These are phyloP conservation scores for Limnodromus scolopaceus DNA, from an alignment of 2,797 vertebrate genomes.

Conservation along the genomic window DNA sequence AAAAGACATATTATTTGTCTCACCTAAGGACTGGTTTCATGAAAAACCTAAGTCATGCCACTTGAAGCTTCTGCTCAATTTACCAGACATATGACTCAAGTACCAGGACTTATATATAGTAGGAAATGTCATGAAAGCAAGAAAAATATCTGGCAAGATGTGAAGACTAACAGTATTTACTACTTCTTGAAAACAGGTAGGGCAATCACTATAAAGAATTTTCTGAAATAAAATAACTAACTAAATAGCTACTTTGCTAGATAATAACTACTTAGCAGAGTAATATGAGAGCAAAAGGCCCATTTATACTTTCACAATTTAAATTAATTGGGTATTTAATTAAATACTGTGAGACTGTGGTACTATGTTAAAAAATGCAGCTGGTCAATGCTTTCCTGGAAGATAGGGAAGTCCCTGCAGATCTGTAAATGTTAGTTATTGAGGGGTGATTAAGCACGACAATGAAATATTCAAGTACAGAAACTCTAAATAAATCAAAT, in stretches of 20 bases:
- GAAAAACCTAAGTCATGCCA: neutral
- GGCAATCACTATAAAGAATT: neutral
- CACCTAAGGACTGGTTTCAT: neutral
- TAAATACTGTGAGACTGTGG: neutral
- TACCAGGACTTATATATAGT: neutral
- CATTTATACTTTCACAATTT: slow-evolving; percentile 17
- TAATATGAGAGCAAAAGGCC: neutral
- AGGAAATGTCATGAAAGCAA: neutral
- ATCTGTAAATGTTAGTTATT: neutral
- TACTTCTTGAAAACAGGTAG: neutral
- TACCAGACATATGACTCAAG: neutral
- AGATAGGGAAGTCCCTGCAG: neutral
- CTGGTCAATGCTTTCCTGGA: neutral
- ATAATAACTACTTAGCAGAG: neutral
- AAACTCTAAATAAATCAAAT: neutral
- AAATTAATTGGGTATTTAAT: slow-evolving; percentile 33
- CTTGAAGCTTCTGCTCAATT: neutral
- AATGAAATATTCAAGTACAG: neutral
- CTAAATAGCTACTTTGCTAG: neutral
- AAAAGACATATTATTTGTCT: neutral
- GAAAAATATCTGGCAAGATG: neutral
- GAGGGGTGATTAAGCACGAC: neutral
- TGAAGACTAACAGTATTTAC: neutral
- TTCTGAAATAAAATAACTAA: neutral
- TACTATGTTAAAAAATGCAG: slow-evolving; percentile 12